Evolutionary conservation across 2,113 vertebrate genomes (phyloP).

Genomic region (Sceloporus undulatus): DNA sequence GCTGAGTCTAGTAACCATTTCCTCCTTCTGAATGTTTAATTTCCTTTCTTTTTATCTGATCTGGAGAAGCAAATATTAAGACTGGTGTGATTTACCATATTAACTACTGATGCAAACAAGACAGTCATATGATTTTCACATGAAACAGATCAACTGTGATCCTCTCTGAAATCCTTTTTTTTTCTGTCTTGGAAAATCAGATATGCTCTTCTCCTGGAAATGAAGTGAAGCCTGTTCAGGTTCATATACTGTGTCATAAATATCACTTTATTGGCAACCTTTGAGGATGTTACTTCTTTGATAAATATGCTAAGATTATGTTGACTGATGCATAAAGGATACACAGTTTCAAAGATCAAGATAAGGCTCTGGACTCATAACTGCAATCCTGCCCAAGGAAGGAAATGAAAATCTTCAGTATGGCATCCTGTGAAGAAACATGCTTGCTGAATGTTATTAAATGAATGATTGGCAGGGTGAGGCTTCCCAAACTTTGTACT

Average conservation of each 20-base stretch:
- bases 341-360: not conserved
- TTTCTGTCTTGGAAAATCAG: constrained; percentile 16
- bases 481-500: not conserved
- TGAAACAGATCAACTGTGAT: not conserved
- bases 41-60: constrained; percentile 70
- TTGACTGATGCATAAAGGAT: not conserved
- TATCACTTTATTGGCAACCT: not conserved
- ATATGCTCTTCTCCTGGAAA: constrained; percentile 13
- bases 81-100: constrained; percentile 24
- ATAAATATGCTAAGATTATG: not conserved
- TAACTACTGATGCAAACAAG: not conserved
- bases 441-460: constrained; percentile 15
- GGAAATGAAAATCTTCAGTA: constrained; percentile 22
- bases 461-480: not conserved
- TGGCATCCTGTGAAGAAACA: not conserved
- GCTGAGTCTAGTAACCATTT: constrained; percentile 58
- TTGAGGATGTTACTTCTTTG: not conserved
- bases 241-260: not conserved
- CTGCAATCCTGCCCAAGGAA: not conserved
- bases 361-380: not conserved
- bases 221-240: not conserved
- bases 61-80: constrained; percentile 30
- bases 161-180: not conserved
- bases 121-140: constrained; percentile 16
- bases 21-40: constrained; percentile 67